A percentile compares a stretch with the other conserved stretches of the same genome.
Evolutionary conservation across 2,797 vertebrate species (phyloP).

Genomic region (Crocodylus rhombifer): DNA sequence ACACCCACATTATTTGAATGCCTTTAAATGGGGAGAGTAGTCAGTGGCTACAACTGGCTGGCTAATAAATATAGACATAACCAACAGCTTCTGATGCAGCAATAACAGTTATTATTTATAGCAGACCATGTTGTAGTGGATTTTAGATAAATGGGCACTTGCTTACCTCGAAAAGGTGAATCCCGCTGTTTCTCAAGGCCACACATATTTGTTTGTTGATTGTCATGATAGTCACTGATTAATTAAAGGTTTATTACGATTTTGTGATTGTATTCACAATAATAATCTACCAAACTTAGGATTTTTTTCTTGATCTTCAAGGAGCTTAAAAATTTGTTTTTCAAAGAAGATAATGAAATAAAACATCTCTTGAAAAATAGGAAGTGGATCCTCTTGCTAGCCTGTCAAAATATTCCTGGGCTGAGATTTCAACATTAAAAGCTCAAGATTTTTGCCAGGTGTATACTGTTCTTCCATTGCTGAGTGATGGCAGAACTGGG

Average conservation of each 20-base stretch:
- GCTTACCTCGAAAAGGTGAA: not conserved
- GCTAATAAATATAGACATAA: not conserved
- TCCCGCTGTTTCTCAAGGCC: not conserved
- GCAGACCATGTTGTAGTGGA: not conserved
- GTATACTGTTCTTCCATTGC: not conserved
- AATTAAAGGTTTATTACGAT: not conserved
- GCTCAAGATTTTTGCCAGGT: not conserved
- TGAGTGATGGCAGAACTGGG: not conserved
- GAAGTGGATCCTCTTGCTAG: not conserved
- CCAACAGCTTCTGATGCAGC: not conserved
- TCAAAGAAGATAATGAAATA: not conserved
- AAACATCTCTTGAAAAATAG: not conserved
- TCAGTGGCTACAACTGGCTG: not conserved
- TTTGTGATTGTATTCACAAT: not conserved
- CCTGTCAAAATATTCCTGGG: not conserved
- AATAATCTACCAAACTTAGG: not conserved
- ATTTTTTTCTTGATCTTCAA: not conserved
- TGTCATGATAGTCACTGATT: not conserved
- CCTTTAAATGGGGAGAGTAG: not conserved
- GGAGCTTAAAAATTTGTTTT: not conserved
- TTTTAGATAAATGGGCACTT: not conserved
- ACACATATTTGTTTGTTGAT: not conserved
- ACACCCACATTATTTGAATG: rapidly evolving
- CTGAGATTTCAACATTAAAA: not conserved
- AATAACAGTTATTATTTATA: not conserved